Evolutionary conservation across 2,888 invertebrate genomes (phyloP).

Genomic region (Caenorhabditis macrosperma): DNA sequence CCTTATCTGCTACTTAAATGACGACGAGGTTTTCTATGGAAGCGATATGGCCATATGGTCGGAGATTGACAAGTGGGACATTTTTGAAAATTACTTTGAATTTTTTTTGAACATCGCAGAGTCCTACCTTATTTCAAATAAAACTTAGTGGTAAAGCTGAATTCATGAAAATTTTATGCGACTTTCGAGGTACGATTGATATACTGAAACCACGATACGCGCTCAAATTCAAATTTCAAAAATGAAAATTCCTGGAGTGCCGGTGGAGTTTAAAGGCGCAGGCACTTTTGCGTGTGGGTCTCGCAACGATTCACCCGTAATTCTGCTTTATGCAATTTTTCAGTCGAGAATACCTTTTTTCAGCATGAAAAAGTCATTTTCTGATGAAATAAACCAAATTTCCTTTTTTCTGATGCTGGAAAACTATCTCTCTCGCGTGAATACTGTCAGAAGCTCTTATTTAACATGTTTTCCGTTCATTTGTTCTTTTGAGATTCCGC

Average conservation of each 20-base stretch:
- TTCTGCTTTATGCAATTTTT: constrained; percentile 20
- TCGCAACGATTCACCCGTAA: constrained; percentile 43
- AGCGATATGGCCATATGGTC: no score
- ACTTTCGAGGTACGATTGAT: no score
- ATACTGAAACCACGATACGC: no score
- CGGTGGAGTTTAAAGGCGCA: constrained; percentile 47
- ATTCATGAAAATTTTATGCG: no score
- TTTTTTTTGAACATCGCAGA: no score
- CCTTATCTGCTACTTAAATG: no score
- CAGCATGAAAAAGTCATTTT: neutral
- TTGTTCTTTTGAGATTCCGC: constrained; percentile 16
- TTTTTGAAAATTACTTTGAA: no score
- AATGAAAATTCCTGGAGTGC: neutral
- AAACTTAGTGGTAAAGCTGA: no score
- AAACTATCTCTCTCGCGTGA: constrained; percentile 11
- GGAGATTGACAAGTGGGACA: no score
- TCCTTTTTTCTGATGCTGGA: neutral
- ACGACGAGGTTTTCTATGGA: no score
- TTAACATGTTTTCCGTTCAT: neutral
- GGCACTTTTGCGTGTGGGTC: constrained; percentile 27
- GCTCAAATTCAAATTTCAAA: neutral
- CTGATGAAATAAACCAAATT: constrained; percentile 4
- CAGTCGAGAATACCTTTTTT: constrained; percentile 13
- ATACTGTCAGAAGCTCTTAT: neutral
- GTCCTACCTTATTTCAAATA: no score